A percentile compares a stretch with the other conserved stretches of the same genome.
Evolutionary conservation across 2,113 vertebrate genomes (phyloP).

Genomic region (Haemorhous mexicanus): DNA sequence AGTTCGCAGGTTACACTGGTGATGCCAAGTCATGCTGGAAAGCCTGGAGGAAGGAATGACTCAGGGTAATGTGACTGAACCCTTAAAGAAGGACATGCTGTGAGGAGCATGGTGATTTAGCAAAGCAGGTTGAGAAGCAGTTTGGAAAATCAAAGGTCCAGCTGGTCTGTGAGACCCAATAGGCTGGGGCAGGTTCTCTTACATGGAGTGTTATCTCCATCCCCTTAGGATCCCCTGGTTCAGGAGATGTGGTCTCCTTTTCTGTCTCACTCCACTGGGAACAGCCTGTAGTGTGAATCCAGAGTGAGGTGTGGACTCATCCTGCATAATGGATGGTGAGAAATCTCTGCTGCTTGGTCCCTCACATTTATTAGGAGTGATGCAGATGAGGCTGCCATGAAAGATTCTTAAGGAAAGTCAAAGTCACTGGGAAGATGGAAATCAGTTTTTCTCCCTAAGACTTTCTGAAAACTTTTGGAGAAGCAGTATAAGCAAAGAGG

Average conservation of each 20-base stretch:
- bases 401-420: neutral
- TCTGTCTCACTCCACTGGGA: neutral
- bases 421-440: neutral
- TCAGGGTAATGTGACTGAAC: neutral
- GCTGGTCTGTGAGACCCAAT: neutral
- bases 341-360: neutral
- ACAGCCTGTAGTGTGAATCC: neutral
- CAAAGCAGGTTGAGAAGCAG: neutral
- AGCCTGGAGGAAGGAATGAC: neutral
- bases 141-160: neutral
- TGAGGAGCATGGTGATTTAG: neutral
- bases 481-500: neutral
- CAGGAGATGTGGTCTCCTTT: neutral
- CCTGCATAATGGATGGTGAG: neutral
- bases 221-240: neutral
- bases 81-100: neutral
- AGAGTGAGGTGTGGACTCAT: neutral
- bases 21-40: neutral
- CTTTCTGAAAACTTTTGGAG: neutral
- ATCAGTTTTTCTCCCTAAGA: neutral
- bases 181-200: neutral
- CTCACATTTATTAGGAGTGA: rapidly evolving
- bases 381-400: neutral
- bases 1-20: neutral
- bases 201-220: neutral